These are phyloP conservation scores for Mirounga angustirostris DNA, from an alignment of 2,113 vertebrate genomes.

Conservation along the genomic window DNA sequence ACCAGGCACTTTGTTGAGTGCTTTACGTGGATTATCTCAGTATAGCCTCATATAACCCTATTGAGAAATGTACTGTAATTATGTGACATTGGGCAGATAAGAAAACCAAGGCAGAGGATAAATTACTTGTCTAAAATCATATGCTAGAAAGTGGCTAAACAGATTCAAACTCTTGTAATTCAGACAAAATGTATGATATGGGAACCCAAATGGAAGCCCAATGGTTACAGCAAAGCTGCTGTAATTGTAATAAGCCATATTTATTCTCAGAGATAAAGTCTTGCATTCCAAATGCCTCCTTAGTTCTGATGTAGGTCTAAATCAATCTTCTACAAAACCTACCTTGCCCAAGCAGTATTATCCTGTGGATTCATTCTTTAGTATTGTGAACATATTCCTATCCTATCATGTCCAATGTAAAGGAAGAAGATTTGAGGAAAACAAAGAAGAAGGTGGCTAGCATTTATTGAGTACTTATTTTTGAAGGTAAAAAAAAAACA, in stretches of 20 bases:
- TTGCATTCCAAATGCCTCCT: not conserved
- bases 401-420: not conserved
- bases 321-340: not conserved
- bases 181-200: not conserved
- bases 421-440: not conserved
- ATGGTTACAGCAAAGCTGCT: not conserved
- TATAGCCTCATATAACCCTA: not conserved
- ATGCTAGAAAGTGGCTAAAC: not conserved
- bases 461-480: not conserved
- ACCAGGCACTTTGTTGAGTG: not conserved
- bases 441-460: not conserved
- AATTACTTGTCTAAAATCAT: not conserved
- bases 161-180: not conserved
- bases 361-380: not conserved
- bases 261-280: conserved; percentile 18
- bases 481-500: not conserved
- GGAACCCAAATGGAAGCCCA: not conserved
- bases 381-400: not conserved
- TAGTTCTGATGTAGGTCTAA: not conserved
- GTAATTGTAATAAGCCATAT: not conserved
- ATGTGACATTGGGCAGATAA: not conserved
- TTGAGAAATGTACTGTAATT: not conserved
- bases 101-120: not conserved
- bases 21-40: not conserved
- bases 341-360: not conserved